Percentiles rank a stretch among this genome's conserved stretches.
Conservation (phyloP, 2,113 vertebrate species). For the Melanerpes formicivorus region DNA sequence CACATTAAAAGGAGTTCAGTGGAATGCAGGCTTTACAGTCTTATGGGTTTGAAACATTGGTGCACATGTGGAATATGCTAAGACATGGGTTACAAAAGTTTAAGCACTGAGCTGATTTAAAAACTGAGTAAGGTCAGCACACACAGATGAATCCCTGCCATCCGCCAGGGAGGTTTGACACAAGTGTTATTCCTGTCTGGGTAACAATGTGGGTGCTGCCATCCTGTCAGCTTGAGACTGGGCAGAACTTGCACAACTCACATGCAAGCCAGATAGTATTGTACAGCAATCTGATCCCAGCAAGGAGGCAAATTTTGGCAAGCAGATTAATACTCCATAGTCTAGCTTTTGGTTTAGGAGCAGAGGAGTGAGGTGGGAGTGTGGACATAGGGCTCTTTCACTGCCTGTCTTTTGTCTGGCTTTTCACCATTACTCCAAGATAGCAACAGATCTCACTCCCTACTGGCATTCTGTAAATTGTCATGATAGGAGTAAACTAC, state of each 20-base stretch:
- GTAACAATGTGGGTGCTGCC: background rate
- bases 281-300: background rate
- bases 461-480: background rate
- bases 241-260: background rate
- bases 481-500: background rate
- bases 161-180: background rate
- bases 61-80: background rate
- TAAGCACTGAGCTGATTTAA: background rate
- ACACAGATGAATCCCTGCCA: background rate
- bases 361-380: background rate
- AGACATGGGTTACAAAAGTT: background rate
- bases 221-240: accelerated
- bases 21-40: background rate
- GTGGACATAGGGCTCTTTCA: background rate
- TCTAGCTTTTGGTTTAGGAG: background rate
- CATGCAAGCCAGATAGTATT: background rate
- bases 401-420: background rate
- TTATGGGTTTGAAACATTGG: background rate
- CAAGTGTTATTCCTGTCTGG: accelerated
- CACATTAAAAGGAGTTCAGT: conserved; percentile 59
- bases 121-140: background rate
- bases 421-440: background rate
- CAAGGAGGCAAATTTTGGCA: background rate
- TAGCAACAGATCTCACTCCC: background rate
- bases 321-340: background rate